A percentile compares a stretch with the other conserved stretches of the same genome.
Evolutionary conservation across 2,888 invertebrate genomes (phyloP).

Genomic region (Digitonthophagus gazella): DNA sequence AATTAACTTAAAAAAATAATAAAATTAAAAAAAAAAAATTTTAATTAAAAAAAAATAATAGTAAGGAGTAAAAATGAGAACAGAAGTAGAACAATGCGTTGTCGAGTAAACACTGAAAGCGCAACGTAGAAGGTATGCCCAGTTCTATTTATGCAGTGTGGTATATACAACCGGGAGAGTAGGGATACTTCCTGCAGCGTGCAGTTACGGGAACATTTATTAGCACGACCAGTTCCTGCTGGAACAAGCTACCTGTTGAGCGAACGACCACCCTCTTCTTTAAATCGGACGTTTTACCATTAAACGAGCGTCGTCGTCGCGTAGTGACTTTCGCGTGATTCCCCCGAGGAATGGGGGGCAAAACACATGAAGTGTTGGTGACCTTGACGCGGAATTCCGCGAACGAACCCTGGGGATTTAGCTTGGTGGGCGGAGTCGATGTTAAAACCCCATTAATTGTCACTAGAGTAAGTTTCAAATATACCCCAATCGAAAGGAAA

Average conservation of each 20-base stretch:
- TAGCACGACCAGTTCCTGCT: background rate
- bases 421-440: constrained; percentile 83
- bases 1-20: too few species aligned
- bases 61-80: too few species aligned
- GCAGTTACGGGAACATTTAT: background rate
- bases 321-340: constrained; percentile 4
- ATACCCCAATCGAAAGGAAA: background rate
- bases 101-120: background rate
- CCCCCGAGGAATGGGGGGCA: constrained; percentile 57
- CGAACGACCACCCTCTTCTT: constrained; percentile 13
- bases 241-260: constrained; percentile 27
- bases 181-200: background rate
- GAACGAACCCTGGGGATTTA: constrained; percentile 80
- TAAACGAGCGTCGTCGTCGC: too few species aligned
- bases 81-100: background rate
- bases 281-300: background rate
- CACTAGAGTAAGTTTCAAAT: constrained; percentile 71
- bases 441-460: constrained; percentile 83
- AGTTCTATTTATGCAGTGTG: background rate
- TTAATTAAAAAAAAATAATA: too few species aligned
- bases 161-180: background rate
- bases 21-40: too few species aligned
- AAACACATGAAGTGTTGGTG: constrained; percentile 74
- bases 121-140: background rate
- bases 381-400: constrained; percentile 69